These are phyloP conservation scores for Folsomia candida DNA, from an alignment of 2,888 invertebrate species.

Conservation along the genomic window DNA sequence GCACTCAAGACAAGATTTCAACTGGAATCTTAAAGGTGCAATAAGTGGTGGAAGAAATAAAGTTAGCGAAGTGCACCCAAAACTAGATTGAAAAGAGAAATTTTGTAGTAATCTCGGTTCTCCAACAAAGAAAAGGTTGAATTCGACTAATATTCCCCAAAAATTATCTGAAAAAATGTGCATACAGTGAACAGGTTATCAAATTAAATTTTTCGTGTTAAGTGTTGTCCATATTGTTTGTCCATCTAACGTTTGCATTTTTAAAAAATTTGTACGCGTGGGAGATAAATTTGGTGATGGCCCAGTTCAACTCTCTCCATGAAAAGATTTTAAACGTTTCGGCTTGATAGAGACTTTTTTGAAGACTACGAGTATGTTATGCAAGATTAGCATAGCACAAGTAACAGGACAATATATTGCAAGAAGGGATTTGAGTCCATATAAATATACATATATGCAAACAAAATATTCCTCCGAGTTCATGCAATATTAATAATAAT, in stretches of 20 bases:
- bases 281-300: background rate
- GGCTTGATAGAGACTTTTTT: background rate
- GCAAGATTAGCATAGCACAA: background rate
- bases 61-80: too few relatives aligned
- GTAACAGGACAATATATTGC: background rate
- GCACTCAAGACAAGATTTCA: too few relatives aligned
- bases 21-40: too few relatives aligned
- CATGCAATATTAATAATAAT: background rate
- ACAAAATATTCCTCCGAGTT: background rate
- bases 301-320: background rate
- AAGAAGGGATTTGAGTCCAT: background rate
- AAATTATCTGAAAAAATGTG: too few relatives aligned
- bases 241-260: too few relatives aligned
- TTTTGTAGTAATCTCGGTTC: too few relatives aligned
- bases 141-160: too few relatives aligned
- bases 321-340: background rate
- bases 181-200: too few relatives aligned
- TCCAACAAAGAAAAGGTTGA: background rate
- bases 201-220: background rate
- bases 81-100: background rate
- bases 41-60: too few relatives aligned
- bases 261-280: background rate
- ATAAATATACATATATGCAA: background rate
- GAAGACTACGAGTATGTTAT: background rate
- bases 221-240: background rate